These are phyloP conservation scores for Heterodera filipjevi DNA, from an alignment of 2,888 invertebrate species.

Conservation along the genomic window DNA sequence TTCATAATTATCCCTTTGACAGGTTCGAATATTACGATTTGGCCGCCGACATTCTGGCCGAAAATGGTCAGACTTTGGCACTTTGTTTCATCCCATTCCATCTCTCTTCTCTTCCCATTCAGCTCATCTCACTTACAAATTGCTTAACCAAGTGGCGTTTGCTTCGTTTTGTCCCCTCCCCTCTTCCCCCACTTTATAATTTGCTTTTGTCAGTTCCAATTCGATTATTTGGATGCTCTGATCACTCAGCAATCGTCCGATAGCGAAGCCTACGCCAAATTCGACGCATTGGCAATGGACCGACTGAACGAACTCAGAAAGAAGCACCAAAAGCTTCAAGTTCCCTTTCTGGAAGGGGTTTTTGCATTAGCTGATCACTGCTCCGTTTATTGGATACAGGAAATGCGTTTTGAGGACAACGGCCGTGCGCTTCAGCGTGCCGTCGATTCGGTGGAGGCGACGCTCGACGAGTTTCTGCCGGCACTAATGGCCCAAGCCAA, in stretches of 20 bases:
- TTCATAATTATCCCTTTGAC: neutral
- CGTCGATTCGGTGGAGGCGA: slow-evolving; percentile 87
- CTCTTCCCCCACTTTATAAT: neutral
- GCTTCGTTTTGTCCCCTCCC: too few relatives aligned
- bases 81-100: neutral
- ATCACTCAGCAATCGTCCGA: slow-evolving; percentile 96
- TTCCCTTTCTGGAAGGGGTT: neutral
- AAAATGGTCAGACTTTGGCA: slow-evolving; percentile 72
- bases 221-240: slow-evolving; percentile 88
- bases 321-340: slow-evolving; percentile 71
- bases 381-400: slow-evolving; percentile 65
- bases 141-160: slow-evolving; percentile 78
- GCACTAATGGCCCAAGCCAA: slow-evolving; percentile 99
- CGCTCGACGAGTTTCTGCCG: slow-evolving; percentile 80
- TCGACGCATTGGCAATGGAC: slow-evolving; percentile 88
- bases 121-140: slow-evolving; percentile 91
- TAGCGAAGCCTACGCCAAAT: slow-evolving; percentile 90
- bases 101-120: neutral
- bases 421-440: slow-evolving; percentile 71
- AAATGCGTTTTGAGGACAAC: slow-evolving; percentile 31
- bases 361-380: neutral
- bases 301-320: slow-evolving; percentile 87
- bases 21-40: slow-evolving; percentile 79
- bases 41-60: slow-evolving; percentile 95
- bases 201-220: slow-evolving; percentile 50